Evolutionary conservation across 2,888 invertebrate genomes (phyloP).

Genomic region (Apoda limacodes): DNA sequence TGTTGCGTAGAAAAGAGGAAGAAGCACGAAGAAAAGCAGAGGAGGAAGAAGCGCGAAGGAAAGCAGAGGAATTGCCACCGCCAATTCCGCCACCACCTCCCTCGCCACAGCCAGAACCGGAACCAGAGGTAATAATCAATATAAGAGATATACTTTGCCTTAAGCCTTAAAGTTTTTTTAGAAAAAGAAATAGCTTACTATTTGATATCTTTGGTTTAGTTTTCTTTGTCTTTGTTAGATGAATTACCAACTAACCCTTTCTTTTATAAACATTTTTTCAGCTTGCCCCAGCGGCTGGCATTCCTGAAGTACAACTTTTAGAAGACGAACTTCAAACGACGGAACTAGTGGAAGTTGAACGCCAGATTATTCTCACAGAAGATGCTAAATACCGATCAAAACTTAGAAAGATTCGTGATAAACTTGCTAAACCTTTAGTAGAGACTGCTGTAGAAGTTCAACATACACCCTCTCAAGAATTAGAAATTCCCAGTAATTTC

Average conservation of each 20-base stretch:
- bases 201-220: too few relatives aligned
- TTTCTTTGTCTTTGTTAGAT: too few relatives aligned
- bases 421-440: conserved; percentile 43
- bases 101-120: conserved; percentile 48
- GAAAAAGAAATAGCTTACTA: too few relatives aligned
- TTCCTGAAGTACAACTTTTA: conserved; percentile 24
- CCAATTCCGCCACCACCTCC: conserved; percentile 56
- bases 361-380: conserved; percentile 44
- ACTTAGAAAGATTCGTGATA: conserved; percentile 45
- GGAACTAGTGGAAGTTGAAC: conserved; percentile 37
- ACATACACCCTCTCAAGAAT: conserved; percentile 62
- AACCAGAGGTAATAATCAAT: too few relatives aligned
- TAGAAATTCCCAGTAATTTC: conserved; percentile 69
- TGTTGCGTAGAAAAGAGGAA: conserved; percentile 38
- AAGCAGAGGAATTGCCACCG: conserved; percentile 52
- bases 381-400: conserved; percentile 47
- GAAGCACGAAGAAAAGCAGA: conserved; percentile 39
- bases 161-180: too few relatives aligned
- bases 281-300: conserved; percentile 28
- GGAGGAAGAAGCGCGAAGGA: conserved; percentile 48
- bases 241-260: too few relatives aligned
- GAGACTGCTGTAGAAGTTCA: conserved; percentile 28
- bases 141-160: too few relatives aligned
- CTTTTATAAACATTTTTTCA: too few relatives aligned
- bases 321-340: conserved; percentile 45